Conservation (phyloP, 2,888 invertebrate genomes). For the Drosophila barbarae region DNA sequence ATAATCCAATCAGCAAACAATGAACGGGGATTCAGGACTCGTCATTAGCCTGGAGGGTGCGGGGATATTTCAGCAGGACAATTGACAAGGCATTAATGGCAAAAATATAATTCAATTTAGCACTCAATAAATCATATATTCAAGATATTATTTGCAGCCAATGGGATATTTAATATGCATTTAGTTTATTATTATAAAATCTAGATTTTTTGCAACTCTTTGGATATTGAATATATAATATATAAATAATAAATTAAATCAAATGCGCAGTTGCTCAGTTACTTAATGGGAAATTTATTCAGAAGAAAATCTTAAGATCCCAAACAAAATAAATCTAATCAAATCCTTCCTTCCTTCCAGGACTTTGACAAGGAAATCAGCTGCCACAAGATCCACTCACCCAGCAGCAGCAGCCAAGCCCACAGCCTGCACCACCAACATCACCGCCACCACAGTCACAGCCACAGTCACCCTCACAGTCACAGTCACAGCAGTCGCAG, state of each 20-base stretch:
- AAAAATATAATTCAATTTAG: conserved; percentile 40
- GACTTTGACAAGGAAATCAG: conserved; percentile 78
- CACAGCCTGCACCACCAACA: conserved; percentile 42
- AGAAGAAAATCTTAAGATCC: neutral
- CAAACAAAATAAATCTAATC: neutral
- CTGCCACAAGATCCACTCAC: conserved; percentile 76
- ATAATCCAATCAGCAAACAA: conserved; percentile 74
- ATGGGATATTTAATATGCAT: neutral
- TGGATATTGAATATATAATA: too few species aligned
- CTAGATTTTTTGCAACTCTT: too few species aligned
- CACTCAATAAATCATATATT: neutral
- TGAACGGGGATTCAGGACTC: conserved; percentile 40
- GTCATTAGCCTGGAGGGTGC: conserved; percentile 22
- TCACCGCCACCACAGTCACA: conserved; percentile 32
- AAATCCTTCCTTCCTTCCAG: conserved; percentile 56
- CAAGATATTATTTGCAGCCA: neutral
- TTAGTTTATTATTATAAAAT: neutral
- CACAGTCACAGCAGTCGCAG: conserved; percentile 28
- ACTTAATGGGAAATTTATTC: conserved; percentile 12
- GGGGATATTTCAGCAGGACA: conserved; percentile 40
- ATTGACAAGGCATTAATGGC: conserved; percentile 51
- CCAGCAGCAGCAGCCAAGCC: conserved; percentile 57
- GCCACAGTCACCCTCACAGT: conserved; percentile 32
- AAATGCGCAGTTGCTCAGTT: conserved; percentile 22
- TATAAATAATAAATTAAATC: neutral